Conservation (phyloP, 2,888 invertebrate species). For the Patella depressa region DNA sequence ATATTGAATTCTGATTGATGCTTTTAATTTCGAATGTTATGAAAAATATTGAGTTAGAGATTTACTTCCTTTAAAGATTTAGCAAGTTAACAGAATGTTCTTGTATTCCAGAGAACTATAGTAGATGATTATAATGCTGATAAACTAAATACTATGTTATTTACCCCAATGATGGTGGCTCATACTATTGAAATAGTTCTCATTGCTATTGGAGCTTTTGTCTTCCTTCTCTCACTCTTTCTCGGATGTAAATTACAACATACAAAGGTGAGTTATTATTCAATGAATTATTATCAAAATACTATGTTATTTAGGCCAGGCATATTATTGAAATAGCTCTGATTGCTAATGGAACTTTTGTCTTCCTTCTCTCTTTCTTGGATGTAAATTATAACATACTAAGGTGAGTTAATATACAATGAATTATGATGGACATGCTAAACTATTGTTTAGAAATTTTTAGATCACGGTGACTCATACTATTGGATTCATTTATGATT, state of each 20-base stretch:
- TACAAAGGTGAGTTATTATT: neutral
- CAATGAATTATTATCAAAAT: slow-evolving; percentile 38
- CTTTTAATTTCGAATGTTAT: too few species aligned
- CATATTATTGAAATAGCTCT: slow-evolving; percentile 45
- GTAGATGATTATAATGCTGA: slow-evolving; percentile 55
- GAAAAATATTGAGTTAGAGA: too few species aligned
- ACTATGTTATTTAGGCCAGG: slow-evolving; percentile 51
- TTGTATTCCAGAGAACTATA: slow-evolving; percentile 51
- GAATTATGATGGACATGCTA: slow-evolving; percentile 38
- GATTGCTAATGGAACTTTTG: slow-evolving; percentile 37
- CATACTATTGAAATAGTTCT: slow-evolving; percentile 45
- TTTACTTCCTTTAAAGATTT: too few species aligned
- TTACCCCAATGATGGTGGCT: slow-evolving; percentile 49
- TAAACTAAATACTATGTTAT: slow-evolving; percentile 49
- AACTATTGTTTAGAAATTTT: slow-evolving; percentile 49
- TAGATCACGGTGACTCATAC: slow-evolving; percentile 43
- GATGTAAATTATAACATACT: neutral
- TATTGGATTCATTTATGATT: slow-evolving; percentile 46
- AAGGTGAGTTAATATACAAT: neutral
- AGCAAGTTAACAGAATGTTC: too few species aligned
- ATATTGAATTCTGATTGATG: too few species aligned
- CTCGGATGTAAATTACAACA: neutral
- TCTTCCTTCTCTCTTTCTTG: slow-evolving; percentile 29
- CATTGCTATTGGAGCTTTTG: slow-evolving; percentile 39
- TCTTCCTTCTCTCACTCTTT: slow-evolving; percentile 29